These are phyloP conservation scores for Cheilinus undulatus DNA, from an alignment of 2,113 vertebrate species.

Conservation along the genomic window DNA sequence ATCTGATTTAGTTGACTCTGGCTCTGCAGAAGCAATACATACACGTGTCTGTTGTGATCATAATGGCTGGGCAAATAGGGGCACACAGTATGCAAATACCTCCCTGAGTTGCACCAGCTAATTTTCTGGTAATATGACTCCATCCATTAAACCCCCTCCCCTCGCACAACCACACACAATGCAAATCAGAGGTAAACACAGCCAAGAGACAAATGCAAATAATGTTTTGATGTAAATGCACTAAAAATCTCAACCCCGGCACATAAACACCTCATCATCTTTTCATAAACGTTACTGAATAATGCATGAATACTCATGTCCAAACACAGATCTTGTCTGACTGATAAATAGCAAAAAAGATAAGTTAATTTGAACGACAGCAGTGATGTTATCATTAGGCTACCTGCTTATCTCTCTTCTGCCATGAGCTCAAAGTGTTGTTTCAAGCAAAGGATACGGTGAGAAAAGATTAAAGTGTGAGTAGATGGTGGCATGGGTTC, in stretches of 20 bases:
- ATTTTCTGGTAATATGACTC: neutral
- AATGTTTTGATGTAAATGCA: neutral
- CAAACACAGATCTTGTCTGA: constrained; percentile 2
- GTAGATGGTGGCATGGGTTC: neutral
- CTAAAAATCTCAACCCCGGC: neutral
- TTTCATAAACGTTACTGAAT: neutral
- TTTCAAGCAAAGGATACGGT: neutral
- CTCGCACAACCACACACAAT: neutral
- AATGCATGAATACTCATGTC: neutral
- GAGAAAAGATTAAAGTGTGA: neutral
- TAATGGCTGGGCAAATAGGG: neutral
- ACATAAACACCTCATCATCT: neutral
- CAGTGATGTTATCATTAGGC: constrained; percentile 20
- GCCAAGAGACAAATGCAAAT: constrained; percentile 56
- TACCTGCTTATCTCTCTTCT: constrained; percentile 14
- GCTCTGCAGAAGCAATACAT: neutral
- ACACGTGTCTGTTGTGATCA: neutral
- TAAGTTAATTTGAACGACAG: constrained; percentile 24
- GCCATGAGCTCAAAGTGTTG: neutral
- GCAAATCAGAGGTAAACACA: neutral
- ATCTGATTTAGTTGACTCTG: neutral
- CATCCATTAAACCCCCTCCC: neutral
- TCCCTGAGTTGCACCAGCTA: constrained; percentile 6
- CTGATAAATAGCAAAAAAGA: neutral
- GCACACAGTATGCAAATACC: constrained; percentile 24